phyloP scores from a whole-genome alignment of 2,113 vertebrate genomes.

The Mormyrus lacerda region DNA sequence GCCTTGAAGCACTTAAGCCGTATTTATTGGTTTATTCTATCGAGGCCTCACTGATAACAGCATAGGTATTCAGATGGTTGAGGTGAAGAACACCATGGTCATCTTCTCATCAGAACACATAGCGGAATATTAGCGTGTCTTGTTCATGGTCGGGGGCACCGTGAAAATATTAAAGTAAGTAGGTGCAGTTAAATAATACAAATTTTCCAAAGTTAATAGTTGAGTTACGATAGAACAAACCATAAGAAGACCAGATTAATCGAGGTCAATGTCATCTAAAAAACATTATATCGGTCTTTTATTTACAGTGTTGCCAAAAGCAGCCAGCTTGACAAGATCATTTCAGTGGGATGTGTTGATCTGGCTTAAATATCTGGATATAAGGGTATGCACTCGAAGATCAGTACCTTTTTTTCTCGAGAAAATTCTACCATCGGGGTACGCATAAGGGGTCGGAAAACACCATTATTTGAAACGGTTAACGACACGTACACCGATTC shows the following conservation, averaged over 20 bases:
- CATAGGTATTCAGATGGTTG: background rate
- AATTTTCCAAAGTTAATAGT: background rate
- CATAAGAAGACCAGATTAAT: background rate
- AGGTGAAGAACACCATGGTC: background rate
- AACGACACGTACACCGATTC: background rate
- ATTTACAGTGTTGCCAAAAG: background rate
- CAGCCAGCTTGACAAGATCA: background rate
- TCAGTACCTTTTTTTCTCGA: background rate
- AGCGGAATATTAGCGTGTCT: background rate
- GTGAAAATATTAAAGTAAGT: background rate
- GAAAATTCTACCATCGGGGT: background rate
- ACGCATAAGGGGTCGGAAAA: background rate
- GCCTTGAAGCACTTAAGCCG: background rate
- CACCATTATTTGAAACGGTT: background rate
- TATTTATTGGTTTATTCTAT: background rate
- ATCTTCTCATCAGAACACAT: background rate
- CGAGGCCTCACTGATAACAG: background rate
- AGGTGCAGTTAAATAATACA: background rate
- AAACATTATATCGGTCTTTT: background rate
- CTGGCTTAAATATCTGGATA: background rate
- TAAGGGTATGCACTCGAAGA: background rate
- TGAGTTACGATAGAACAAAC: background rate
- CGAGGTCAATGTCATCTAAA: background rate
- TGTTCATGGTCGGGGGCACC: background rate
- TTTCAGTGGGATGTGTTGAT: background rate